Base-by-base conservation (phyloP, 1,140 invertebrate species). In the Aleiodes sp. region DNA sequence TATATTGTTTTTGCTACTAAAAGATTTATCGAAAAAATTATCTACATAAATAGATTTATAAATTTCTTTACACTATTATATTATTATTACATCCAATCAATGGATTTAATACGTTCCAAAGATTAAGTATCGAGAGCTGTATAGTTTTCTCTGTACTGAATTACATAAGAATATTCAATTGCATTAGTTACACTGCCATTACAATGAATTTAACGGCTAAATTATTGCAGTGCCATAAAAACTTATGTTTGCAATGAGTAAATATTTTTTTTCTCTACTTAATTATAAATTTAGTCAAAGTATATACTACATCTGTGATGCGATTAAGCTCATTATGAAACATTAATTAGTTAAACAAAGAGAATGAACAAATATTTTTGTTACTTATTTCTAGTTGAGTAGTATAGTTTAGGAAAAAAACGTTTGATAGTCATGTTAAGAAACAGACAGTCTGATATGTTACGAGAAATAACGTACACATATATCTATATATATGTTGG, bases 401-500 rank as follows among this genome's bases (percentile, higher is more conserved):
- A 57, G 6, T 24, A 57, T 61, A 62, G n/a, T 7, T 16, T 37
- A 19, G 4, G 60, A 33, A 24, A 12, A 12, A 28, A 64, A 60
- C 68, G n/a, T 43, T 16, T 16, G 12, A 16, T 43, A 43, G 39
- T 43, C n/a, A 16, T 43, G 1, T 62, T 70, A 66, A 28, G 63
- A 63, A 67, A 70, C 63, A 9, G 64, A 72, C 66, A 70, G 72
- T 67, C 69, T 73, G 71, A 73, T 60, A 62, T 39, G 37, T 4
- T 39, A 19, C 35, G 26, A 46, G 62, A 29, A 28, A 65, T 39
- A n/a, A n/a, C n/a, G n/a, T n/a, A n/a, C n/a, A n/a, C n/a, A n/a
- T n/a, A n/a, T n/a, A n/a, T n/a, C n/a, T n/a, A 21, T 46, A 31
- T 46, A 19, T n/a, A 19, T 65, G 39, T 52, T 14, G n/a, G 10